Base-by-base conservation (phyloP, 2,113 vertebrate species). In the Hiodon tergisus region DNA sequence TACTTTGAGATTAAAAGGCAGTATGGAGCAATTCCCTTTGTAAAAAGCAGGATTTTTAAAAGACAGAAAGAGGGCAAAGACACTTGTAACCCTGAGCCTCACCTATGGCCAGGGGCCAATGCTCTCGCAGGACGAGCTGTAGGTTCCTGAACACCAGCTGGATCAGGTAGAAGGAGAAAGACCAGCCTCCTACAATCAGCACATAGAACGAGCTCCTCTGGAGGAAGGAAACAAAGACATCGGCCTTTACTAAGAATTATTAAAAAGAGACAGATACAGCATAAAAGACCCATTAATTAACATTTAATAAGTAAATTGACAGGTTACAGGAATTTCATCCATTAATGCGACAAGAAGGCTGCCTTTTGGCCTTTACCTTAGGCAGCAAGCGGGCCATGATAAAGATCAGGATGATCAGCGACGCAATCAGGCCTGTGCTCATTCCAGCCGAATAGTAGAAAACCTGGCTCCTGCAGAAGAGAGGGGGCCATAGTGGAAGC, bases 361-460 rank as follows among this genome's bases (percentile, higher is more conserved):
- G 17, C 10, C 11, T 48, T n/a, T 4, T 46, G 46, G 48, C 5
- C 6, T 10, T 79, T 85, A 98, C 97, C 94, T 91, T 98, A 16
- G 96, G 96, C 79, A 99, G 86, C 80, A 96, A 84, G 51, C 91
- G 95, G 67, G 91, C 89, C 71, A 98, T 74, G 72, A 98, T 75
- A 47, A 94, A 98, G 86, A 98, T 87, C 0, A 96, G 75, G 76
- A 99, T 86, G n/a, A 98, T 86, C 74, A 98, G 89, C 0, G 96
- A 99, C n/a, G 96, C 94, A 52, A 98, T 77, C 85, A 98, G 85
- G 5, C 97, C 96, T 9, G 95, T 88, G 61, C 93, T 94, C 86
- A 96, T 89, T n/a, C 96, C 97, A 0, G 95, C 89, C 0, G 95
- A 96, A 83, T 98, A 99, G 86, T 91, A 97, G 86, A 99, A 99